Percentiles rank a stretch among this genome's conserved stretches.
phyloP scores from a whole-genome alignment of 2,888 invertebrate species.

The Caenorhabditis angaria region DNA sequence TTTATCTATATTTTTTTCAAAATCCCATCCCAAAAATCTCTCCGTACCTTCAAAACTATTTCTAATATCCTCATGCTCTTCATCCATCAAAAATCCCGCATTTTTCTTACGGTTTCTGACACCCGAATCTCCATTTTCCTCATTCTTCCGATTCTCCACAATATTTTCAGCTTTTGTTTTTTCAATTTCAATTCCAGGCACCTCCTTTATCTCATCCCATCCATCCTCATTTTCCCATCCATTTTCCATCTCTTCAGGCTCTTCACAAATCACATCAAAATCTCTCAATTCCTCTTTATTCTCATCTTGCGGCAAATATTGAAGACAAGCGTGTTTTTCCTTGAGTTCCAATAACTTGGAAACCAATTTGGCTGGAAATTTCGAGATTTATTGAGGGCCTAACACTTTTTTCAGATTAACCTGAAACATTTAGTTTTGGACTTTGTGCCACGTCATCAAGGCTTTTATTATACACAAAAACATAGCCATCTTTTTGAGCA shows the following conservation, averaged over 20 bases:
- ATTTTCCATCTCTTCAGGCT: slow-evolving; percentile 1
- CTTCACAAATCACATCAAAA: slow-evolving; percentile 17
- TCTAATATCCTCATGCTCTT: slow-evolving; percentile 17
- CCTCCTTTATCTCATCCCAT: slow-evolving; percentile 21
- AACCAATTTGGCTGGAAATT: slow-evolving; percentile 12
- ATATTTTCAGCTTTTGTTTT: not conserved
- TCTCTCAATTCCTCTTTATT: not conserved
- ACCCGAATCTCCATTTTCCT: not conserved
- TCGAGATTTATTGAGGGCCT: not conserved
- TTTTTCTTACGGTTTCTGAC: not conserved
- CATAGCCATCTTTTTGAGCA: slow-evolving; percentile 25
- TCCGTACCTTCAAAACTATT: slow-evolving; percentile 20
- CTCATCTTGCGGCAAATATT: slow-evolving; percentile 5
- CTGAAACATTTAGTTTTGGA: slow-evolving; percentile 15
- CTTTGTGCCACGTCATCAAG: slow-evolving; percentile 15
- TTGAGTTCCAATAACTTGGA: slow-evolving; percentile 13
- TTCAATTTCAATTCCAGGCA: not conserved
- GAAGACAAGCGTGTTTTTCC: slow-evolving; percentile 18
- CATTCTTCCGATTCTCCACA: not conserved
- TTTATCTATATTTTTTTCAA: not conserved
- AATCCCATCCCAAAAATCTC: not conserved
- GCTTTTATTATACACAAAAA: slow-evolving; percentile 22
- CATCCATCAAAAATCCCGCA: not conserved
- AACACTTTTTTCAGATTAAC: slow-evolving; percentile 9
- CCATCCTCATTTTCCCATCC: slow-evolving; percentile 13